phyloP scores from a whole-genome alignment of 1,140 invertebrate species.

The Dreissena polymorpha region DNA sequence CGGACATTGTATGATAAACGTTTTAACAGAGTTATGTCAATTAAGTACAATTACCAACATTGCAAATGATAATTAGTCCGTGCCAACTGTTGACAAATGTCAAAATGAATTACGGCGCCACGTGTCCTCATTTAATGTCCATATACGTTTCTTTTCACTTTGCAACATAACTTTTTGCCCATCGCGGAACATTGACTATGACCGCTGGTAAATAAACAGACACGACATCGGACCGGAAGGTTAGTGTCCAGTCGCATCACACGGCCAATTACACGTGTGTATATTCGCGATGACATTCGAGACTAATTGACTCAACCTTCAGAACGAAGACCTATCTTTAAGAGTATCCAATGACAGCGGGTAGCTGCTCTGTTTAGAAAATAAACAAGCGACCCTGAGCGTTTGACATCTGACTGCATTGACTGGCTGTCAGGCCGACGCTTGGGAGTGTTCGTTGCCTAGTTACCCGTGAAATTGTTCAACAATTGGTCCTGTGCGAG shows the following conservation, averaged over 20 bases:
- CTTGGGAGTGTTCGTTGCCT: neutral
- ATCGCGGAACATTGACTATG: too few species aligned
- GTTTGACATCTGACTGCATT: neutral
- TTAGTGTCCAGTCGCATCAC: neutral
- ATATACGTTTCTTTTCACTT: too few species aligned
- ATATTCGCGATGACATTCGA: neutral
- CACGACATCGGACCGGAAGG: neutral
- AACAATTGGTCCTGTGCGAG: too few species aligned
- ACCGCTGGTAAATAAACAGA: too few species aligned
- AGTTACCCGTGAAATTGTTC: neutral
- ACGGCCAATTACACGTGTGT: neutral
- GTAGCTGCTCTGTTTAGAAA: neutral
- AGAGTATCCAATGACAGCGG: slow-evolving; percentile 1
- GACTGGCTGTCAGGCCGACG: neutral
- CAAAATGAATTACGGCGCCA: too few species aligned
- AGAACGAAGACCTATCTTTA: neutral
- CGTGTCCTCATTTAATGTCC: too few species aligned
- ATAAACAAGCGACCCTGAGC: neutral
- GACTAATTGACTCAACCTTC: neutral
- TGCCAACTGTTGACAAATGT: too few species aligned
- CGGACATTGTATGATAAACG: too few species aligned
- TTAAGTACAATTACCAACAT: too few species aligned
- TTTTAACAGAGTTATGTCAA: too few species aligned
- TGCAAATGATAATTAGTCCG: too few species aligned
- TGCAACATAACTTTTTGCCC: too few species aligned